These are phyloP conservation scores for Archocentrus centrarchus DNA, from an alignment of 2,113 vertebrate genomes.

Conservation along the genomic window DNA sequence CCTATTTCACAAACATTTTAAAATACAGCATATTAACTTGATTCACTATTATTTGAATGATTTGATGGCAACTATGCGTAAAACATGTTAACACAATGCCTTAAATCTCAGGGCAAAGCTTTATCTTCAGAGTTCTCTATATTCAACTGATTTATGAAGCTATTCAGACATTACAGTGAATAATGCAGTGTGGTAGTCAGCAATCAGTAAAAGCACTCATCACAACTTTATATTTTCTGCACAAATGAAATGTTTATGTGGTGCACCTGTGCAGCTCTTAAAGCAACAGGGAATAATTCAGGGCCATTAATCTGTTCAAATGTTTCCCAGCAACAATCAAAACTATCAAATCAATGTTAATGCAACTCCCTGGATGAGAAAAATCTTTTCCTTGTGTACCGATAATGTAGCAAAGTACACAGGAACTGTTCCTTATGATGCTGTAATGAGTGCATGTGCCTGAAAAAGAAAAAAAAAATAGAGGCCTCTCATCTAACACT, in stretches of 20 bases:
- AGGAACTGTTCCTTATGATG: not conserved
- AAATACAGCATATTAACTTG: not conserved
- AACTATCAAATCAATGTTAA: constrained; percentile 28
- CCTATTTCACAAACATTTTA: not conserved
- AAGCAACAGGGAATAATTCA: constrained; percentile 40
- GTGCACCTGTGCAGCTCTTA: constrained; percentile 26
- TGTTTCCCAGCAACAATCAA: constrained; percentile 58
- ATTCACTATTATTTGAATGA: constrained; percentile 7
- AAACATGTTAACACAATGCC: not conserved
- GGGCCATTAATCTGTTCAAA: constrained; percentile 57
- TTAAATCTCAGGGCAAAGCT: not conserved
- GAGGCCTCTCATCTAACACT: constrained; percentile 36
- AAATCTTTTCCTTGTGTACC: constrained; percentile 12
- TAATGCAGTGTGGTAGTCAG: constrained; percentile 26
- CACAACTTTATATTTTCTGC: constrained; percentile 32
- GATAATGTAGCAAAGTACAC: constrained; percentile 3
- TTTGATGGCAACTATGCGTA: not conserved
- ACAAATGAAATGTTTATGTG: constrained; percentile 48
- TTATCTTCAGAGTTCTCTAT: not conserved
- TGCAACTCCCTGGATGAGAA: constrained; percentile 18
- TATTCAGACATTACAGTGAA: constrained; percentile 5
- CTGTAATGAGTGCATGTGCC: not conserved
- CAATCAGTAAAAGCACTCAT: constrained; percentile 10
- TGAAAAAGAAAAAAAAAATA: not conserved
- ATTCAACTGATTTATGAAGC: constrained; percentile 12